Percentiles rank a stretch among this genome's conserved stretches.
phyloP scores from a whole-genome alignment of 37 sponge, comb jelly and placozoan species.

The Aplysina aerophoba region DNA sequence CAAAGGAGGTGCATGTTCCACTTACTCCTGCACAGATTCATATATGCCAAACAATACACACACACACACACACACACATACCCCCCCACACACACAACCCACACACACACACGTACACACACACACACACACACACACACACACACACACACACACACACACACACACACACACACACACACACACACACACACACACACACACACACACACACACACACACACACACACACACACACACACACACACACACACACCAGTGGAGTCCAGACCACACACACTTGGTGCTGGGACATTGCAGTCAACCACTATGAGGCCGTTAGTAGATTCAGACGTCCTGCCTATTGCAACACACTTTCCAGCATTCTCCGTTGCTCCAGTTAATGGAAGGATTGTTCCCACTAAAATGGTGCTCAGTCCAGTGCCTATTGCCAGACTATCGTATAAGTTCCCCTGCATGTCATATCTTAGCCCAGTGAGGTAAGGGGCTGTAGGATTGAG shows the following conservation, averaged over 20 bases:
- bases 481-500: not conserved
- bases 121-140: not conserved
- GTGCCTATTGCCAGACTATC: not conserved
- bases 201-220: too few species aligned
- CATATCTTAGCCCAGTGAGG: constrained; percentile 6
- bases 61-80: not conserved
- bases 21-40: too few species aligned
- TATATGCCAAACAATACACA: not conserved
- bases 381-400: not conserved
- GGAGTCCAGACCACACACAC: not conserved
- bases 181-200: constrained; percentile 15
- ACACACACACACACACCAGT: not conserved
- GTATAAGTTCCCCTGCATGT: not conserved
- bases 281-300: not conserved
- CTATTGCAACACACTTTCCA: constrained; percentile 11
- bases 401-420: not conserved
- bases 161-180: too few species aligned
- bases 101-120: too few species aligned
- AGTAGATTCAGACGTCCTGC: not conserved
- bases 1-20: not conserved
- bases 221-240: not conserved
- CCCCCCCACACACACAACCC: not conserved
- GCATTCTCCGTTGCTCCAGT: not conserved
- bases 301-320: not conserved
- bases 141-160: not conserved